phyloP scores from a whole-genome alignment of 1,140 invertebrate genomes.

The Magallana ariakensis region DNA sequence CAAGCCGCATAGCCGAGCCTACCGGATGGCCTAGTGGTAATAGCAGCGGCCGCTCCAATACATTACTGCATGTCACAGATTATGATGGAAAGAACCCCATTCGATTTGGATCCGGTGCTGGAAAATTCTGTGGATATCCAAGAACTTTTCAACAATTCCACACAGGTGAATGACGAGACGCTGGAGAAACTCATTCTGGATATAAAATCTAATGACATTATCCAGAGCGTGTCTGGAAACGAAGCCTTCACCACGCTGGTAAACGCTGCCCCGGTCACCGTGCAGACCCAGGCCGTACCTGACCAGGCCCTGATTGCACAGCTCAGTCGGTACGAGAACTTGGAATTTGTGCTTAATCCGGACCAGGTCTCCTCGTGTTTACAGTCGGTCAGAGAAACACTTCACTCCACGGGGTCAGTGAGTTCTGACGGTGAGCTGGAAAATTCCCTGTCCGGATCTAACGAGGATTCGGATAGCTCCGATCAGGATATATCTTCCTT shows the following conservation, averaged over 20 bases:
- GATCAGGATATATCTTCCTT: constrained; percentile 8
- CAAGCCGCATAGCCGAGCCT: not conserved
- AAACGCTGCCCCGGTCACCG: constrained; percentile 12
- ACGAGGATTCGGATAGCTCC: not conserved
- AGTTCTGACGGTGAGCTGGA: not conserved
- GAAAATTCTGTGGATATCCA: constrained; percentile 44
- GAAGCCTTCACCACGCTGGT: not conserved
- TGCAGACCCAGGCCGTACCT: not conserved
- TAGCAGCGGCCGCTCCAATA: not conserved
- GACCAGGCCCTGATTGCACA: not conserved
- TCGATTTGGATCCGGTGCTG: constrained; percentile 35
- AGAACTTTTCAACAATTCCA: constrained; percentile 36
- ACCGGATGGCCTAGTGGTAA: not conserved
- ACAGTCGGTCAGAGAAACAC: not conserved
- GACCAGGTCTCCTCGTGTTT: constrained; percentile 18
- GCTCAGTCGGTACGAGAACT: constrained; percentile 19
- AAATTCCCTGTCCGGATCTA: not conserved
- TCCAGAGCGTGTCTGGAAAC: constrained; percentile 8
- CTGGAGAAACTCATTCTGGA: constrained; percentile 41
- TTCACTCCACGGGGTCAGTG: constrained; percentile 12
- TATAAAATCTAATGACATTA: constrained; percentile 32
- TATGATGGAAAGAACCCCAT: constrained; percentile 33
- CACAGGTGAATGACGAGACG: constrained; percentile 36
- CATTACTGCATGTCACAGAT: constrained; percentile 5
- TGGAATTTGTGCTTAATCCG: constrained; percentile 25